These are phyloP conservation scores for Brienomyrus longianalis DNA, from an alignment of 2,113 vertebrate species.

Conservation along the genomic window DNA sequence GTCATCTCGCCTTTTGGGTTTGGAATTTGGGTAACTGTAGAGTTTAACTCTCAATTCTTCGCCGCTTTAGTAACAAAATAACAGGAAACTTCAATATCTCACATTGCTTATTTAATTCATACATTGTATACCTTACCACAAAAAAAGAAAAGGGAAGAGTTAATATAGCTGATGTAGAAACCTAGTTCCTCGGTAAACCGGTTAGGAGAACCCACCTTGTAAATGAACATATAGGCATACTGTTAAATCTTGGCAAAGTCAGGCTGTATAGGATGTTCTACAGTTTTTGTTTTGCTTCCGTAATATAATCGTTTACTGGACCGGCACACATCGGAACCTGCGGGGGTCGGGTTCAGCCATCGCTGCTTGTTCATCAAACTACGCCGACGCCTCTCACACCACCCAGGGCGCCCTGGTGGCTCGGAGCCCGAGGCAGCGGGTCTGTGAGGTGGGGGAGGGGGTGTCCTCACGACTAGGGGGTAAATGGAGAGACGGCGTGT, in stretches of 20 bases:
- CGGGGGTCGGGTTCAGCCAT: not conserved
- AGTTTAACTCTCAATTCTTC: not conserved
- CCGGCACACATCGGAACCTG: not conserved
- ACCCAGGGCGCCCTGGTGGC: not conserved
- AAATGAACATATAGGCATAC: not conserved
- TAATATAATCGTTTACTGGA: not conserved
- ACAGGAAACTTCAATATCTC: not conserved
- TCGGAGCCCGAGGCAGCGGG: not conserved
- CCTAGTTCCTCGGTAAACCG: not conserved
- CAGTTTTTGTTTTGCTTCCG: slow-evolving; percentile 1
- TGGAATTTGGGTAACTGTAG: not conserved
- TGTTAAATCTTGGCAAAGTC: not conserved
- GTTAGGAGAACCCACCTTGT: not conserved
- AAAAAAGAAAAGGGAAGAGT: not conserved
- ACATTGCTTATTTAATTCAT: not conserved
- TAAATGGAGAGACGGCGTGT: not conserved
- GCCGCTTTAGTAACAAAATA: not conserved
- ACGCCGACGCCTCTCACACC: not conserved
- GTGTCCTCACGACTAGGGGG: not conserved
- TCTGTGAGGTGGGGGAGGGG: not conserved
- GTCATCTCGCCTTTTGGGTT: not conserved
- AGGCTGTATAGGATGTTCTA: not conserved
- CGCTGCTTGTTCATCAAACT: slow-evolving; percentile 3
- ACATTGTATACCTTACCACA: not conserved
- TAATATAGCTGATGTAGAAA: not conserved